These are phyloP conservation scores for Microplitis manilae DNA, from an alignment of 2,888 invertebrate genomes.

Conservation along the genomic window DNA sequence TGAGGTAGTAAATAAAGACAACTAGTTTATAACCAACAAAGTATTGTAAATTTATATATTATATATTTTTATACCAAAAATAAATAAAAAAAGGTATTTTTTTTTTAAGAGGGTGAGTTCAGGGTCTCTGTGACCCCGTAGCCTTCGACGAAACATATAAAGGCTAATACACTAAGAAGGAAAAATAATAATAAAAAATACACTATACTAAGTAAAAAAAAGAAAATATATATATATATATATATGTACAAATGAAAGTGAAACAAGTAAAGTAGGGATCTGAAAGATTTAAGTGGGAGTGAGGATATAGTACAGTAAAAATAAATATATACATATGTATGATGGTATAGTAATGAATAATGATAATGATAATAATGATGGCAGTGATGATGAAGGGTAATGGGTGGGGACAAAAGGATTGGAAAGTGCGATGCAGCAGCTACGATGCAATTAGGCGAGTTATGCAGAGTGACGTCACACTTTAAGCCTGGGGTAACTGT, in stretches of 20 bases:
- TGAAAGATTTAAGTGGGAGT: constrained; percentile 8
- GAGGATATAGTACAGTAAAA: neutral
- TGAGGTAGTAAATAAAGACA: neutral
- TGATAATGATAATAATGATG: neutral
- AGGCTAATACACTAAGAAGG: constrained; percentile 16
- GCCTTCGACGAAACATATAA: constrained; percentile 22
- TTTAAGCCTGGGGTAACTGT: constrained; percentile 69
- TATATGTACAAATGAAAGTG: constrained; percentile 11
- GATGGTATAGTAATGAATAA: neutral
- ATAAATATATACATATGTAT: constrained; percentile 10
- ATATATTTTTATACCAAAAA: constrained; percentile 5
- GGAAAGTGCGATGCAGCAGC: constrained; percentile 52
- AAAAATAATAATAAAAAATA: constrained; percentile 27
- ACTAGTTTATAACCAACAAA: neutral
- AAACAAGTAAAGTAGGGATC: neutral
- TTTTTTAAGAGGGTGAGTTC: constrained; percentile 34
- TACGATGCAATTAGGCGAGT: constrained; percentile 72
- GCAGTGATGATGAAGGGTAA: constrained; percentile 22
- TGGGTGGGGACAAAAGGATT: constrained; percentile 11
- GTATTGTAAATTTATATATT: constrained; percentile 12
- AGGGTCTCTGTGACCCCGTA: constrained; percentile 38
- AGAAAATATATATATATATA: constrained; percentile 8
- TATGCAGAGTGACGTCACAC: constrained; percentile 72
- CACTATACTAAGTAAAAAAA: neutral
- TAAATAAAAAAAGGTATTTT: neutral